Conservation (phyloP, 2,797 vertebrate genomes). For the Pseudomugil tenellus region DNA sequence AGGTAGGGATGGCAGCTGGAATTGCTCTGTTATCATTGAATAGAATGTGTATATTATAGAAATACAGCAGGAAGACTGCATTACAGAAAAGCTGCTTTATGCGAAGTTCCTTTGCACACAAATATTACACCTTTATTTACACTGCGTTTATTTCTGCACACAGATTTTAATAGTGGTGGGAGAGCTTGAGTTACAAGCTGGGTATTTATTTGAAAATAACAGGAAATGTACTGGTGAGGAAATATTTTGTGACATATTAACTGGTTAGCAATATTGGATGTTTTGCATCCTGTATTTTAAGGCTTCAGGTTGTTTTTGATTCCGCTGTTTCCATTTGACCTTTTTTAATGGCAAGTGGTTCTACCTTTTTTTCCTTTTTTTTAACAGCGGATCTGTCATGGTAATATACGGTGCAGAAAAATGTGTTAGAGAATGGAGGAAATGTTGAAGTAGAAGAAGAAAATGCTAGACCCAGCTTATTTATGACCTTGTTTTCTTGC, state of each 20-base stretch:
- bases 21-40: conserved; percentile 71
- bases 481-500: conserved; percentile 72
- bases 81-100: conserved; percentile 15
- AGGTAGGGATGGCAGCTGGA: conserved; percentile 58
- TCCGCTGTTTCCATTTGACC: background rate
- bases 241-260: background rate
- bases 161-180: background rate
- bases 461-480: conserved; percentile 63
- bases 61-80: conserved; percentile 23
- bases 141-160: conserved; percentile 2
- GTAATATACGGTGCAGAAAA: conserved; percentile 19
- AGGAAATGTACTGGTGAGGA: background rate
- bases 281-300: background rate
- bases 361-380: conserved; percentile 9
- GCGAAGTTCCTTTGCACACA: background rate
- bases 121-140: background rate
- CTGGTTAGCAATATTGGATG: background rate
- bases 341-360: background rate
- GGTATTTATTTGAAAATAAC: background rate
- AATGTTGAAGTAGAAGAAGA: conserved; percentile 25
- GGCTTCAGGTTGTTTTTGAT: background rate
- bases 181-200: background rate
- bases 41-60: conserved; percentile 68
- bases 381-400: conserved; percentile 39
- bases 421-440: conserved; percentile 20